Percentiles rank a stretch among this genome's conserved stretches.
Conservation (phyloP, 2,113 vertebrate genomes). For the Gymnorhina tibicen region DNA sequence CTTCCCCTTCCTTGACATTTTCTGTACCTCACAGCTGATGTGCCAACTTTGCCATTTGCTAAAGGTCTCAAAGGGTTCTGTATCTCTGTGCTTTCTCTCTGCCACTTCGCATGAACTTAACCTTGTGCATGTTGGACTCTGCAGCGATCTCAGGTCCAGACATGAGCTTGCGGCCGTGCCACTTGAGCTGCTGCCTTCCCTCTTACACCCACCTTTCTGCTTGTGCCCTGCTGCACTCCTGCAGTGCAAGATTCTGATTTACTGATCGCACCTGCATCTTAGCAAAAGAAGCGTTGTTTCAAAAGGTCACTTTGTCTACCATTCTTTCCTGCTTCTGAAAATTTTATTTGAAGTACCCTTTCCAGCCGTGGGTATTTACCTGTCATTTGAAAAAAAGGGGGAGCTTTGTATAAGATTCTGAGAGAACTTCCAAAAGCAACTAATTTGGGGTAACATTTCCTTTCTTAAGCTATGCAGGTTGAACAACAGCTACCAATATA, state of each 20-base stretch:
- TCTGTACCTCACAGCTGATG: not conserved
- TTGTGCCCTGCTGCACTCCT: not conserved
- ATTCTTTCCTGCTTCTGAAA: not conserved
- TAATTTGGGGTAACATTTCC: not conserved
- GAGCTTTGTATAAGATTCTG: not conserved
- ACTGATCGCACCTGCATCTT: not conserved
- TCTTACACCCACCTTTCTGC: not conserved
- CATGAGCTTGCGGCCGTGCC: not conserved
- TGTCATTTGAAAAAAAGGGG: not conserved
- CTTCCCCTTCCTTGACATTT: not conserved
- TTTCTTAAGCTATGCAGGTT: not conserved
- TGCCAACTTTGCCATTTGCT: not conserved
- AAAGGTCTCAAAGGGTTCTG: not conserved
- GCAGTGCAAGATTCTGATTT: not conserved
- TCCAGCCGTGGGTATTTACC: not conserved
- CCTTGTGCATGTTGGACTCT: not conserved
- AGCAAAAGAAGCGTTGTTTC: not conserved
- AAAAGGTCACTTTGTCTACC: not conserved
- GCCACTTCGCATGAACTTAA: not conserved
- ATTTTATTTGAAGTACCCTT: not conserved
- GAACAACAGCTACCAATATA: not conserved
- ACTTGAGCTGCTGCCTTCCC: not conserved
- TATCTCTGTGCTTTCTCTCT: not conserved
- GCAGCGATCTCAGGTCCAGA: accelerated
- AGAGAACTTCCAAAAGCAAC: not conserved